A percentile compares a stretch with the other conserved stretches of the same genome.
Evolutionary conservation across 2,113 vertebrate species (phyloP).

Genomic region (Trichomycterus rosablanca): DNA sequence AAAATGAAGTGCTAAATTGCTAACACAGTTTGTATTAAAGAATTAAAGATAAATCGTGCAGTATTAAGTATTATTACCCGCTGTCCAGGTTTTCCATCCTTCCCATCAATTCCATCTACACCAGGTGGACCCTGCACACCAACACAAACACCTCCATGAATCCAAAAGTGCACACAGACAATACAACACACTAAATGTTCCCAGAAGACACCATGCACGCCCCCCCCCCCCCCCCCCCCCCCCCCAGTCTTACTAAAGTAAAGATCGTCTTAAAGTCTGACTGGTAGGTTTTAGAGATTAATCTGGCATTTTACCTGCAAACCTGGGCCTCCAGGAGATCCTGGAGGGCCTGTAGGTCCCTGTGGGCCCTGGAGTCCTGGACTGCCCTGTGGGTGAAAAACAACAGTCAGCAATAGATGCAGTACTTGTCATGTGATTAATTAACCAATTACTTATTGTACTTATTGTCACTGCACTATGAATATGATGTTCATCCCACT

Average conservation of each 20-base stretch:
- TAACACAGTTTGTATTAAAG: no score
- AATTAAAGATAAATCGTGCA: no score
- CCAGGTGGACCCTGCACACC: conserved; percentile 79
- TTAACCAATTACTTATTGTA: no score
- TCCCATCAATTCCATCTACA: conserved; percentile 86
- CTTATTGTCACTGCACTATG: no score
- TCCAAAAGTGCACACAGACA: background rate
- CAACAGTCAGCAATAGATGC: background rate
- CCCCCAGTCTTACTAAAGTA: no score
- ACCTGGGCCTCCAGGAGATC: conserved; percentile 76
- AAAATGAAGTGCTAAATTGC: background rate
- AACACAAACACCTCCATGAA: conserved; percentile 10
- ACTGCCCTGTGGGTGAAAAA: conserved; percentile 68
- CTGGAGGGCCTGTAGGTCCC: conserved; percentile 70
- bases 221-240: no score
- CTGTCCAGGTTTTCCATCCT: conserved; percentile 84
- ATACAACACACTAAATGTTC: conserved; percentile 43
- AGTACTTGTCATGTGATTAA: no score
- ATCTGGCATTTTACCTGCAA: conserved; percentile 65
- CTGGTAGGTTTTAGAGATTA: background rate
- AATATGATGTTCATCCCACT: no score
- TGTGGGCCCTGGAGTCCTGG: conserved; percentile 76
- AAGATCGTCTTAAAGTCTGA: no score
- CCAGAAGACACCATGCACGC: background rate
- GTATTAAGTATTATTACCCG: no score